Conservation (phyloP, 2,888 invertebrate species). For the Limnephilus lunatus region DNA sequence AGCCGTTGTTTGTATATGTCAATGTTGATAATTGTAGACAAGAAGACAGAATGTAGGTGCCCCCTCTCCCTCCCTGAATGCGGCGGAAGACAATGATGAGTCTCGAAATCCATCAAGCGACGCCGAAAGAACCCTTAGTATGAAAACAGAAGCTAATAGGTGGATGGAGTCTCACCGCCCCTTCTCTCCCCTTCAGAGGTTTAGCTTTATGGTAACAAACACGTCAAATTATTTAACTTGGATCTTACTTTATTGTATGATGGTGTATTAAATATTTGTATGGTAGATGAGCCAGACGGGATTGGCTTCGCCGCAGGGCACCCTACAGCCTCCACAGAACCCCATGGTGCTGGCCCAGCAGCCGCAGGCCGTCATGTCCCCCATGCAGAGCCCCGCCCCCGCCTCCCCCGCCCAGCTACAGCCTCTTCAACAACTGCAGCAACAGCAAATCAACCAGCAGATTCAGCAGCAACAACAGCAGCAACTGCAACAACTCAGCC, state of each 20-base stretch:
- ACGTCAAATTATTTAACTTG: conserved; percentile 17
- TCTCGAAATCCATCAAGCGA: conserved; percentile 18
- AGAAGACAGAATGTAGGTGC: conserved; percentile 49
- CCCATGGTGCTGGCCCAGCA: conserved; percentile 69
- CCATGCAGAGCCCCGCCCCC: conserved; percentile 67
- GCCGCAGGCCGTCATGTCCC: conserved; percentile 70
- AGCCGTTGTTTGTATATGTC: not conserved
- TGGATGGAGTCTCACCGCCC: conserved; percentile 36
- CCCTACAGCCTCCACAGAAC: conserved; percentile 70
- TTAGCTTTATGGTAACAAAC: conserved; percentile 49
- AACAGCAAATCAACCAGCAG: conserved; percentile 70
- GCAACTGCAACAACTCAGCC: conserved; percentile 67
- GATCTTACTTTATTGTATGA: conserved; percentile 40
- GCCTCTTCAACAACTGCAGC: conserved; percentile 69
- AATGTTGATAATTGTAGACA: conserved; percentile 47
- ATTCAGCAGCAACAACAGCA: conserved; percentile 66
- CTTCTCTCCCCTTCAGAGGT: conserved; percentile 46
- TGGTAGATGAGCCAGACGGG: conserved; percentile 65
- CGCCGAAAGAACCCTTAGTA: conserved; percentile 17
- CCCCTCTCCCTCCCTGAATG: conserved; percentile 15
- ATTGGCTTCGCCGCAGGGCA: conserved; percentile 67
- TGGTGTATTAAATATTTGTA: conserved; percentile 55
- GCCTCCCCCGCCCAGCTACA: conserved; percentile 66
- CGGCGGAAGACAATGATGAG: conserved; percentile 3
- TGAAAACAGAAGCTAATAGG: conserved; percentile 42